Evolutionary conservation across 1,140 invertebrate genomes (phyloP).

Genomic region (Lepidurus couesii): DNA sequence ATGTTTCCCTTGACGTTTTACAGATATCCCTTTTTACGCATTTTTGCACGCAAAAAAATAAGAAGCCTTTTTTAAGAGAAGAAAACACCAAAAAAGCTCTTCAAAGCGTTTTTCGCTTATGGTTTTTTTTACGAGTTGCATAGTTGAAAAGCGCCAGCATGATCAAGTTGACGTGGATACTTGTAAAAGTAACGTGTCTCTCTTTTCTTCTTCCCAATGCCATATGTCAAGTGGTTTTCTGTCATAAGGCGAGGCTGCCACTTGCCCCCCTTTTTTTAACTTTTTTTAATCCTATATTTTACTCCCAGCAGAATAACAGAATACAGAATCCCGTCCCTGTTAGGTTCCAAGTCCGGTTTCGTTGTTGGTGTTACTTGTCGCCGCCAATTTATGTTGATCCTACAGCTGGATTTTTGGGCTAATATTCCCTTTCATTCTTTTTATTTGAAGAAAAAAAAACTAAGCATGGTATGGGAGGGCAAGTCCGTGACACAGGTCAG

Average conservation of each 20-base stretch:
- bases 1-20: neutral
- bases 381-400: conserved; percentile 18
- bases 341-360: conserved; percentile 7
- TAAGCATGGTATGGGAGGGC: neutral
- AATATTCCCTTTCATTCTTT: neutral
- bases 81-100: neutral
- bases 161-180: conserved; percentile 1
- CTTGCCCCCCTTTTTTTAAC: neutral
- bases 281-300: neutral
- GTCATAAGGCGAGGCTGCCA: conserved; percentile 9
- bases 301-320: conserved; percentile 4
- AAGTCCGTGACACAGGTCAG: conserved; percentile 17
- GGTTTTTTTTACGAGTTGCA: neutral
- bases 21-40: neutral
- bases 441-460: neutral
- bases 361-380: conserved; percentile 13
- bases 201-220: neutral
- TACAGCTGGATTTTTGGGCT: conserved; percentile 10
- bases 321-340: conserved; percentile 14
- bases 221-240: conserved; percentile 15
- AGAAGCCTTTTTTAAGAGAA: neutral
- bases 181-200: conserved; percentile 6
- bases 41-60: neutral
- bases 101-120: neutral
- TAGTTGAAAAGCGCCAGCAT: neutral